phyloP scores from a whole-genome alignment of 2,113 vertebrate genomes.

The Mixornis gularis region DNA sequence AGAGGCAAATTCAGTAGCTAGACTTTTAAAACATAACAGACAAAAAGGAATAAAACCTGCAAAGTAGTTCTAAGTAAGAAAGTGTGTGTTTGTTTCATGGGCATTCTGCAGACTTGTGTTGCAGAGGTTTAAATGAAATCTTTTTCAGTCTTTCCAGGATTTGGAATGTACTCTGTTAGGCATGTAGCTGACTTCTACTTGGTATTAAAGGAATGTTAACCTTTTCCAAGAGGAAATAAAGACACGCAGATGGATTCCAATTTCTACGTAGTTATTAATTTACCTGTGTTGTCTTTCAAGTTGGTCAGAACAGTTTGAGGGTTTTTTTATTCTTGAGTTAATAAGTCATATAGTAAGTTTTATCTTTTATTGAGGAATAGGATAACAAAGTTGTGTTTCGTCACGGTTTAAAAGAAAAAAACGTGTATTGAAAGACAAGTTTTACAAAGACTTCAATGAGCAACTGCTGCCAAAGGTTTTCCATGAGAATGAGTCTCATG shows the following conservation, averaged over 20 bases:
- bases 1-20: background rate
- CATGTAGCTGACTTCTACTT: background rate
- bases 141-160: background rate
- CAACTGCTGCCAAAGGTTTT: background rate
- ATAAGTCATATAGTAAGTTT: background rate
- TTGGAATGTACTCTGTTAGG: background rate
- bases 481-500: background rate
- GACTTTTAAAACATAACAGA: background rate
- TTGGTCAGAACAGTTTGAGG: background rate
- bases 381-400: background rate
- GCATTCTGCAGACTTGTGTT: background rate
- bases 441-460: background rate
- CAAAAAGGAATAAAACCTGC: background rate
- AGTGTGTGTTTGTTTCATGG: background rate
- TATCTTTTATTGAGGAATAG: background rate
- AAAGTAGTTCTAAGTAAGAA: background rate
- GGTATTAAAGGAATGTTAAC: background rate
- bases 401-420: background rate
- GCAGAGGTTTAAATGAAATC: background rate
- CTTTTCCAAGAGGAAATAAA: background rate
- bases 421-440: accelerated
- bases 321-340: background rate
- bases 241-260: background rate
- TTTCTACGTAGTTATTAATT: background rate
- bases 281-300: background rate